A percentile compares a stretch with the other conserved stretches of the same genome.
phyloP scores from a whole-genome alignment of 2,797 vertebrate species.

The Gymnothorax javanicus region DNA sequence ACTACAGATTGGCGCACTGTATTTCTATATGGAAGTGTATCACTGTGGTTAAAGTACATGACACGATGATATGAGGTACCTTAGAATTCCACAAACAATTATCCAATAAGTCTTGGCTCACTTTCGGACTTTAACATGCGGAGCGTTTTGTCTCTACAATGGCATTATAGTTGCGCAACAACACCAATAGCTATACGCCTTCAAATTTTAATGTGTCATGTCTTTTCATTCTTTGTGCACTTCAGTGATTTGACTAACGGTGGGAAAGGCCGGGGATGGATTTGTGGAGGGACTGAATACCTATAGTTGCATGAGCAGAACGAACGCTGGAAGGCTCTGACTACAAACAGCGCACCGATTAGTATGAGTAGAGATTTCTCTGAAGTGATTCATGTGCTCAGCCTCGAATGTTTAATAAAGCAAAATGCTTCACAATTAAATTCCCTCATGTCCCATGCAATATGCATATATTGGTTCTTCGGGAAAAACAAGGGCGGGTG shows the following conservation, averaged over 20 bases:
- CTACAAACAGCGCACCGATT: slow-evolving; percentile 21
- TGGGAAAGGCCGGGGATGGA: not conserved
- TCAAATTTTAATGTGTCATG: not conserved
- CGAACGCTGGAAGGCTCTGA: slow-evolving; percentile 34
- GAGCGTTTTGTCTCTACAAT: not conserved
- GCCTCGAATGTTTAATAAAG: not conserved
- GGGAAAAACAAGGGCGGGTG: not conserved
- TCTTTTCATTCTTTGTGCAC: not conserved
- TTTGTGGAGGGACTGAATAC: not conserved
- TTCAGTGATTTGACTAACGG: not conserved
- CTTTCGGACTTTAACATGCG: not conserved
- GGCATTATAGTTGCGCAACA: not conserved
- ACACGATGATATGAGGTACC: not conserved
- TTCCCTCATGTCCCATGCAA: not conserved
- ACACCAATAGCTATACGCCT: not conserved
- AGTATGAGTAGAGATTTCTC: not conserved
- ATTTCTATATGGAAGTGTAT: not conserved
- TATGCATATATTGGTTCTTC: not conserved
- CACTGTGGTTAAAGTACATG: not conserved
- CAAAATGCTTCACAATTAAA: slow-evolving; percentile 3
- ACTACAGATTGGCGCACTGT: not conserved
- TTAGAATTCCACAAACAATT: not conserved
- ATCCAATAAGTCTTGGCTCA: not conserved
- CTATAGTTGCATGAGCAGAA: not conserved
- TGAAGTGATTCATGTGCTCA: slow-evolving; percentile 32